Conservation (phyloP, 2,888 invertebrate genomes). For the Geophilus truncorum region DNA sequence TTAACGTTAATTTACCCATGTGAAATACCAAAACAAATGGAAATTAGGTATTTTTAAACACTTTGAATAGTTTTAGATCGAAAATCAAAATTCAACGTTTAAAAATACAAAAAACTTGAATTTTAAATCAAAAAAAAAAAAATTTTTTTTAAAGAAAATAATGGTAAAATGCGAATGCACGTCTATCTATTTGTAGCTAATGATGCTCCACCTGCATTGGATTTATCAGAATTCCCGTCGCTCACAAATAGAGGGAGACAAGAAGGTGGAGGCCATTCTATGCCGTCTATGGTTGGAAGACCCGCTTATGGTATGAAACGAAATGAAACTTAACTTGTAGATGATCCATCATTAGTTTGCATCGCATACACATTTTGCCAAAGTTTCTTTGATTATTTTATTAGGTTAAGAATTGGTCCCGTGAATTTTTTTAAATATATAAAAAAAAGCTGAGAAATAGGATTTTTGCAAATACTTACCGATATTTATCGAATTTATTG, state of each 20-base stretch:
- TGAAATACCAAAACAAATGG: too few relatives aligned
- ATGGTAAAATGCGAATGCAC: neutral
- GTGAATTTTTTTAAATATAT: too few relatives aligned
- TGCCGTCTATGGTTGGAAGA: slow-evolving; percentile 70
- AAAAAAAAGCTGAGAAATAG: too few relatives aligned
- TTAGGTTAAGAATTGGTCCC: too few relatives aligned
- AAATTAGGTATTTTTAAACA: too few relatives aligned
- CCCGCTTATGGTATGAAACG: slow-evolving; percentile 80
- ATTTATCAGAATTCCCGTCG: slow-evolving; percentile 89
- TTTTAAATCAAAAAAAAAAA: neutral
- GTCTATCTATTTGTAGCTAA: slow-evolving; percentile 32
- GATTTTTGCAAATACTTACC: too few relatives aligned
- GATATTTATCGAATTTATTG: too few relatives aligned
- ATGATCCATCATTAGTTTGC: neutral
- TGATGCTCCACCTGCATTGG: slow-evolving; percentile 67
- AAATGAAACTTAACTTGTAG: too few relatives aligned
- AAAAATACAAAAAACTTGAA: neutral
- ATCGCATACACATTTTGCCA: neutral
- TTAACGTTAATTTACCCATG: too few relatives aligned
- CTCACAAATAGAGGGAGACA: slow-evolving; percentile 72
- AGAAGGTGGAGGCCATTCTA: slow-evolving; percentile 51
- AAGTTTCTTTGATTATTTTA: too few relatives aligned
- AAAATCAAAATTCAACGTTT: too few relatives aligned
- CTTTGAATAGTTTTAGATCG: too few relatives aligned
- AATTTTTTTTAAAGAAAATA: neutral